These are phyloP conservation scores for Hemistola chrysoprasaria DNA, from an alignment of 2,888 invertebrate species.

Conservation along the genomic window DNA sequence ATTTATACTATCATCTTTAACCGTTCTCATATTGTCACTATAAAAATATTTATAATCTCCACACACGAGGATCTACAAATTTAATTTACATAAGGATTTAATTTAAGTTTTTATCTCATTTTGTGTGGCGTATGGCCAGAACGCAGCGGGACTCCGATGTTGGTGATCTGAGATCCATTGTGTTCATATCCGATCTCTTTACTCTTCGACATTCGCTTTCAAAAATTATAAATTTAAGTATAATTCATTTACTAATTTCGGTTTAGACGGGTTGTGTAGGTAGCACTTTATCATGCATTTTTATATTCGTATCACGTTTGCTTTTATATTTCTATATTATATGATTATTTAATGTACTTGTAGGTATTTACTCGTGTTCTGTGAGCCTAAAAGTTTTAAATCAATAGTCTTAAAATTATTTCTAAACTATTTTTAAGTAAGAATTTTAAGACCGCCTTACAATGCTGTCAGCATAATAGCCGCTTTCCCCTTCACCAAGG, in stretches of 20 bases:
- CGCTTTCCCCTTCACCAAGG: no score
- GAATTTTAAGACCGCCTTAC: no score
- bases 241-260: constrained; percentile 37
- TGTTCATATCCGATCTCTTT: constrained; percentile 67
- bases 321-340: constrained; percentile 13
- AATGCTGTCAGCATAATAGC: no score
- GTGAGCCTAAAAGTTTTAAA: no score
- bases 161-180: constrained; percentile 62
- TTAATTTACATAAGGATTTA: constrained; percentile 76
- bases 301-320: constrained; percentile 13
- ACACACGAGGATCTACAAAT: constrained; percentile 62
- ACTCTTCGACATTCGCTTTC: constrained; percentile 69
- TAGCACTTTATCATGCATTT: constrained; percentile 24
- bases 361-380: constrained; percentile 24
- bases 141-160: constrained; percentile 64
- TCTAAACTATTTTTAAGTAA: no score
- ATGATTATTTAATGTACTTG: constrained; percentile 15
- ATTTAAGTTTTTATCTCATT: constrained; percentile 70
- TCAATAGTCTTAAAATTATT: no score
- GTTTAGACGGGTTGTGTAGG: constrained; percentile 20
- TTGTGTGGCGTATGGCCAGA: constrained; percentile 59
- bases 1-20: constrained; percentile 19
- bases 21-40: constrained; percentile 42
- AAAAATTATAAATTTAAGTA: constrained; percentile 72
- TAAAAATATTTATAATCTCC: constrained; percentile 48